phyloP scores from a whole-genome alignment of 1,140 invertebrate genomes.

The Cataglyphis hispanica region DNA sequence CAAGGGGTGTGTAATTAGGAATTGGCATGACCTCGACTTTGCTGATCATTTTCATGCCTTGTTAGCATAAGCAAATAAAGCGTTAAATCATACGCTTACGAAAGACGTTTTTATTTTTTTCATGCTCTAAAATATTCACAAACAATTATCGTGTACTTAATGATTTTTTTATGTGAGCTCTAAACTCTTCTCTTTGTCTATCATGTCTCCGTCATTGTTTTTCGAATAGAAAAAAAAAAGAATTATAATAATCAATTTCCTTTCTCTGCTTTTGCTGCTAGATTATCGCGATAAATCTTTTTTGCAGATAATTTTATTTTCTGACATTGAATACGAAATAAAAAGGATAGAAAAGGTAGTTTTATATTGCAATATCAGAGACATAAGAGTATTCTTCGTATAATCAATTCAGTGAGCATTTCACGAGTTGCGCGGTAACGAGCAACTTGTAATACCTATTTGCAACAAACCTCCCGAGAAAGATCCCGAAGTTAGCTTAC shows the following conservation, averaged over 20 bases:
- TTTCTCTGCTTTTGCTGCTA: background rate
- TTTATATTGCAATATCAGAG: background rate
- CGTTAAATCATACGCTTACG: background rate
- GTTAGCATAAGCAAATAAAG: background rate
- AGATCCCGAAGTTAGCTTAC: slow-evolving; percentile 60
- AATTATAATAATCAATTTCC: background rate
- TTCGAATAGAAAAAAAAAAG: background rate
- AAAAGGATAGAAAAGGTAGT: background rate
- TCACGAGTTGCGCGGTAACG: slow-evolving; percentile 60
- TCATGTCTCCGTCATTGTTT: too few relatives aligned
- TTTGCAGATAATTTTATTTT: background rate
- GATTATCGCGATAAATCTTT: background rate
- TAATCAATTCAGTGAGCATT: slow-evolving; percentile 1
- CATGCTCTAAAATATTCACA: background rate
- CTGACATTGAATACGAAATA: background rate
- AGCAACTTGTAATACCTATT: slow-evolving; percentile 62
- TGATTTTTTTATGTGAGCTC: background rate
- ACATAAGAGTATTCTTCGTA: background rate
- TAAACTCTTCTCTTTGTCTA: background rate
- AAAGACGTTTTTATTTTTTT: background rate
- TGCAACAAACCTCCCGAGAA: slow-evolving; percentile 45
- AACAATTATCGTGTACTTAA: background rate
- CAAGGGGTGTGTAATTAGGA: slow-evolving; percentile 28
- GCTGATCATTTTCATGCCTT: background rate
- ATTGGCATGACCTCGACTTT: slow-evolving; percentile 25